These are phyloP conservation scores for Samia ricini DNA, from an alignment of 1,140 invertebrate genomes.

Conservation along the genomic window DNA sequence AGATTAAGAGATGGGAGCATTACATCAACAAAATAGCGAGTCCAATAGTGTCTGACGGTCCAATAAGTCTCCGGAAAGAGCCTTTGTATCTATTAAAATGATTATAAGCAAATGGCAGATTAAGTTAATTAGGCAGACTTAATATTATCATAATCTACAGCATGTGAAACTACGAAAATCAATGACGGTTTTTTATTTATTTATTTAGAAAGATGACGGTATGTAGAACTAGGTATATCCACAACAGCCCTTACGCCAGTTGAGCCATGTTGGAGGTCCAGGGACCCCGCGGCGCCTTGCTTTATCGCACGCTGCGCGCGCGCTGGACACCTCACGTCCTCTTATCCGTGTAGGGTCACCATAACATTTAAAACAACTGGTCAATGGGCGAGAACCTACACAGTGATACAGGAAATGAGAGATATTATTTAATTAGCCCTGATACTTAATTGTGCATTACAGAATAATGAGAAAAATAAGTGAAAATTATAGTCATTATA, in stretches of 20 bases:
- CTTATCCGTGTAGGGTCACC: constrained; percentile 45
- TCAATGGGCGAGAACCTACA: constrained; percentile 10
- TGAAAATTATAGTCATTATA: no score
- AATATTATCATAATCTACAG: no score
- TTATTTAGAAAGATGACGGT: background rate
- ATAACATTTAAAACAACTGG: constrained; percentile 12
- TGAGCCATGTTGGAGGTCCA: constrained; percentile 55
- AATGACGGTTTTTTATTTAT: no score
- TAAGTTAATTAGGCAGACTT: no score
- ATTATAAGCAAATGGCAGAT: no score
- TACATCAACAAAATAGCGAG: no score
- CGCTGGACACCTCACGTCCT: constrained; percentile 55
- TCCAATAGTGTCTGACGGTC: no score
- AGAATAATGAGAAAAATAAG: no score
- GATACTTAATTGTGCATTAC: background rate
- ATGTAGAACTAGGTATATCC: constrained; percentile 20
- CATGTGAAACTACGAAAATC: no score
- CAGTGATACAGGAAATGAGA: constrained; percentile 1
- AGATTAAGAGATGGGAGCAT: no score
- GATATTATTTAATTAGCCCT: background rate
- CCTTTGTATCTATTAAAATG: no score
- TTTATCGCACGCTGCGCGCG: constrained; percentile 68
- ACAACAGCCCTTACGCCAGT: constrained; percentile 10
- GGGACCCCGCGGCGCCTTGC: constrained; percentile 66
- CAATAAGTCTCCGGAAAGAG: no score